phyloP scores from a whole-genome alignment of 1,140 invertebrate species.

The Metaphire vulgaris region DNA sequence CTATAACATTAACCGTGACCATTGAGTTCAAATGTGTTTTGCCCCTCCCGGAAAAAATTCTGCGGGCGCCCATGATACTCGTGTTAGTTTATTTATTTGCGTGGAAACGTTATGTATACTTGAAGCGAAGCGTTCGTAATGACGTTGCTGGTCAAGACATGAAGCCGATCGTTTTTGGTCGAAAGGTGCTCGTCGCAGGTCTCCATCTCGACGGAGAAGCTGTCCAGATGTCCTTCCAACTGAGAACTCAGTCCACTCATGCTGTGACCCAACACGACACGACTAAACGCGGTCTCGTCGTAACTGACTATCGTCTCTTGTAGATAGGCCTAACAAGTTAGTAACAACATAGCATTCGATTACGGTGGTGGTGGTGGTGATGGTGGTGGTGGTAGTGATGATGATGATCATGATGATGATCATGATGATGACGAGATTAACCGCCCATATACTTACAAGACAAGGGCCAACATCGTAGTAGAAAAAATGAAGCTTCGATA shows the following conservation, averaged over 20 bases:
- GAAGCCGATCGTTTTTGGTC: background rate
- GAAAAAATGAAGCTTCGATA: constrained; percentile 25
- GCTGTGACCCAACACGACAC: background rate
- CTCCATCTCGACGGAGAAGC: constrained; percentile 14
- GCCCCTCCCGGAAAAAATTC: no score
- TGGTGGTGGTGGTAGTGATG: background rate
- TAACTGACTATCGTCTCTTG: constrained; percentile 22
- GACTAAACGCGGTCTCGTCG: constrained; percentile 12
- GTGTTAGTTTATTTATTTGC: no score
- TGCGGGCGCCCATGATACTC: no score
- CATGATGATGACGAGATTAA: background rate
- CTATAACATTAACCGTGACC: no score
- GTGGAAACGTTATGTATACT: no score
- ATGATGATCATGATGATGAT: background rate
- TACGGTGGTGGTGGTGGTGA: background rate
- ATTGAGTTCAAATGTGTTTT: no score
- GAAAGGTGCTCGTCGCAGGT: constrained; percentile 4
- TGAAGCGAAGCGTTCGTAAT: constrained; percentile 24
- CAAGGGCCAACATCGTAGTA: constrained; percentile 27
- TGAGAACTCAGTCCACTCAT: background rate
- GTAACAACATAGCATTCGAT: background rate
- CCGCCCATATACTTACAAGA: constrained; percentile 12
- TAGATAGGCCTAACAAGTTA: constrained; percentile 17
- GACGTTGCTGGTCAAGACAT: constrained; percentile 1
- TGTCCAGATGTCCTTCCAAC: background rate